phyloP scores from a whole-genome alignment of 2,797 vertebrate species.

The Margarornis squamiger region DNA sequence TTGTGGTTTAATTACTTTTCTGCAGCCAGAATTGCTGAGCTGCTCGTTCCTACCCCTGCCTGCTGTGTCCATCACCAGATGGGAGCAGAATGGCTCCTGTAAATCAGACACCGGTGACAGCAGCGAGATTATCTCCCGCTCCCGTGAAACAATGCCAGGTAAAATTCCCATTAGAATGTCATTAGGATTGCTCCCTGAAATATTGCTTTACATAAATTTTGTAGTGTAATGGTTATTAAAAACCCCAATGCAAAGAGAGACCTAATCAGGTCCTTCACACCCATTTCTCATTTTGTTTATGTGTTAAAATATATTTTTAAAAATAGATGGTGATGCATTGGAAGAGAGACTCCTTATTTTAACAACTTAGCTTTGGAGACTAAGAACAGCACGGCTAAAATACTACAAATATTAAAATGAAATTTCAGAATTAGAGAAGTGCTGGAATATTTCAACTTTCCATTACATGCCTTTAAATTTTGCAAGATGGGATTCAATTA shows the following conservation, averaged over 20 bases:
- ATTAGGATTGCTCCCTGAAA: conserved; percentile 6
- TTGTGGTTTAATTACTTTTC: background rate
- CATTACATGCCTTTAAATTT: background rate
- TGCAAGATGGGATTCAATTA: conserved; percentile 12
- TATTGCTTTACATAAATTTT: conserved; percentile 3
- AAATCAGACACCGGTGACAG: conserved; percentile 34
- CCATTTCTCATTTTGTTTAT: conserved; percentile 5
- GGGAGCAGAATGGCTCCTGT: background rate
- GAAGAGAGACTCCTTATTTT: background rate
- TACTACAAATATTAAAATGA: background rate
- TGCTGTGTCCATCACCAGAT: background rate
- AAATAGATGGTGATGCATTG: background rate
- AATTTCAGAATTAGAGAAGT: background rate
- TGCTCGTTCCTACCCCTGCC: background rate
- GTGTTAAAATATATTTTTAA: background rate
- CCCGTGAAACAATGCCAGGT: conserved; percentile 12
- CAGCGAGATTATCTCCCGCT: background rate
- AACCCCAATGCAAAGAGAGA: background rate
- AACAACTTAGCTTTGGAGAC: background rate
- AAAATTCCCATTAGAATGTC: conserved; percentile 4
- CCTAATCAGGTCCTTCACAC: background rate
- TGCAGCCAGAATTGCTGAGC: background rate
- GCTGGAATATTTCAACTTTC: conserved; percentile 5
- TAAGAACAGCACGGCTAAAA: background rate
- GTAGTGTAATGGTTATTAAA: background rate